Conservation (phyloP, 2,113 vertebrate species). For the Oplegnathus fasciatus region DNA sequence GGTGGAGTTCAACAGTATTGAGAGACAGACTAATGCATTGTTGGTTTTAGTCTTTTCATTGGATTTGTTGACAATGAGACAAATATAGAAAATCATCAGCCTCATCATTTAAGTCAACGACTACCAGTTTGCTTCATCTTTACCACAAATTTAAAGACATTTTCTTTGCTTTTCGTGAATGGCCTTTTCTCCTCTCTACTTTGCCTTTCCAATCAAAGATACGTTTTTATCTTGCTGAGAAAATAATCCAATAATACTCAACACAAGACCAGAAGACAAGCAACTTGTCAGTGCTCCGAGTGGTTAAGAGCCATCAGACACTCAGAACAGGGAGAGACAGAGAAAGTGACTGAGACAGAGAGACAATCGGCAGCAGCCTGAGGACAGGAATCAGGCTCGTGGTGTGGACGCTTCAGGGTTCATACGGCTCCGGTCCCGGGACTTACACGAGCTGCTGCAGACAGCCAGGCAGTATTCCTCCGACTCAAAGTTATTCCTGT, state of each 20-base stretch:
- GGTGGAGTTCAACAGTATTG: background rate
- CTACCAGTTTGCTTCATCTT: background rate
- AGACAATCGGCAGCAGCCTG: conserved; percentile 53
- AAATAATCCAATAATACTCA: conserved; percentile 8
- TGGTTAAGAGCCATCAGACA: conserved; percentile 53
- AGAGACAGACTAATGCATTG: too few species aligned
- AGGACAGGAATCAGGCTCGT: conserved; percentile 45
- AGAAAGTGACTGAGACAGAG: conserved; percentile 39
- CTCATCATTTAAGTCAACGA: background rate
- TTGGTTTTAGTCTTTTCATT: background rate
- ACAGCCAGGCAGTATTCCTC: conserved; percentile 99
- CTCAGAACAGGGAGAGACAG: conserved; percentile 31
- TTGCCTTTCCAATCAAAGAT: background rate
- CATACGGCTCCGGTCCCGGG: conserved; percentile 29
- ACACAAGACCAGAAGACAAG: background rate
- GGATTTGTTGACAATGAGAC: background rate
- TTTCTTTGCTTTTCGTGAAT: conserved; percentile 7
- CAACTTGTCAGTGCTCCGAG: conserved; percentile 37
- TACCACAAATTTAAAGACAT: background rate
- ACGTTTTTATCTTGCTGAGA: conserved; percentile 11
- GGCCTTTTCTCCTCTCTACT: background rate
- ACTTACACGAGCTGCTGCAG: conserved; percentile 98
- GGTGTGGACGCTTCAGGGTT: conserved; percentile 45
- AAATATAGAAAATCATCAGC: conserved; percentile 4
- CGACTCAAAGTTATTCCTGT: conserved; percentile 99